Evolutionary conservation across 2,888 invertebrate species (phyloP), one percentile per base, ranked within the genome.

Genomic region (Eupithecia inturbata): DNA sequence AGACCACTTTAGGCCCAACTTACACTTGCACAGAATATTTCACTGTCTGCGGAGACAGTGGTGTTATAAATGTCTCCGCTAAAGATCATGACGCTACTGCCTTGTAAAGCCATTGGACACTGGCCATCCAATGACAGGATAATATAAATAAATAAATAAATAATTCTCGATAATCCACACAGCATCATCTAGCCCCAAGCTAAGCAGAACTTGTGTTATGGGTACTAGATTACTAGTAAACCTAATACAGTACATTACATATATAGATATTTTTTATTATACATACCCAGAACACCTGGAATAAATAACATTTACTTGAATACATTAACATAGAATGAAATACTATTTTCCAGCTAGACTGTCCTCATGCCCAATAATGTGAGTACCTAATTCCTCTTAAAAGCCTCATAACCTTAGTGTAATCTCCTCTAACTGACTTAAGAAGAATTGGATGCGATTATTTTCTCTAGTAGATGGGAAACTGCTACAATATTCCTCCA

Each of bases 1-100:
- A 80, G 84, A 83, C 79, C 82, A 84, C 68, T 87, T 86, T 84
- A 86, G 81, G 84, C 78, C 78, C 79, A 75, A 79, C 79, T 78
- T 80, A 83, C 84, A 83, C 83, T 86, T 82, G 83, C 82, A 82
- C 82, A 84, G 87, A 84, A 86, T 88, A 87, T 84, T 84, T 88
- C 87, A 87, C 82, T 83, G 86, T 81, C 84, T 82, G 79, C 77
- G 79, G 76, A 80, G 86, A 86, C 86, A 84, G 83, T 72, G 74
- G 85, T 86, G 87, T 88, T 89, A 89, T 89, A 88, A 88, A 89
- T 89, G 88, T 83, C 79, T 76, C 81, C 81, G 79, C 77, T 80
- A 75, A 77, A 78, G 80, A 80, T 80, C 80, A 82, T 84, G 84
- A 82, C 81, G 82, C 82, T 57, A 57, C 57, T 53, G 53, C 53